A percentile compares a stretch with the other conserved stretches of the same genome.
Evolutionary conservation across 2,113 vertebrate genomes (phyloP).

Genomic region (Albula goreensis): DNA sequence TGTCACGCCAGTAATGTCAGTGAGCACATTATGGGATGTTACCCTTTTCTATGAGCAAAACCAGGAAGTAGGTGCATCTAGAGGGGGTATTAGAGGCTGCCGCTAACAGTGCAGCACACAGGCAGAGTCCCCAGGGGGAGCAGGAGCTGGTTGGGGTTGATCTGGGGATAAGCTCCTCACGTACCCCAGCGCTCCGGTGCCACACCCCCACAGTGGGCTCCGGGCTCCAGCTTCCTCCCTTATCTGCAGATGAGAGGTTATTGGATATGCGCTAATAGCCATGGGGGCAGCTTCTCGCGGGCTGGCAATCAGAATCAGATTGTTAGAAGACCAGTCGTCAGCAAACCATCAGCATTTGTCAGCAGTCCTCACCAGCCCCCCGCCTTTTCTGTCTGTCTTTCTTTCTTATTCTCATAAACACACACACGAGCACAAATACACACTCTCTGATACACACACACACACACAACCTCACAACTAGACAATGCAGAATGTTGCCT

Average conservation of each 20-base stretch:
- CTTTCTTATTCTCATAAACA: background rate
- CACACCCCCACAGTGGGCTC: background rate
- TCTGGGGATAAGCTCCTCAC: background rate
- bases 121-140: conserved; percentile 27
- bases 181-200: conserved; percentile 38
- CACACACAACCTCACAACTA: too few relatives aligned
- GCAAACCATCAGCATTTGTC: conserved; percentile 58
- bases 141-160: conserved; percentile 1
- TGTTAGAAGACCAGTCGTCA: conserved; percentile 61
- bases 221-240: too few relatives aligned
- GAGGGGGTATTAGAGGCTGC: too few relatives aligned
- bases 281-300: background rate
- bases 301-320: background rate
- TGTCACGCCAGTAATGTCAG: too few relatives aligned
- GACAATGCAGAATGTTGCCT: too few relatives aligned
- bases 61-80: too few relatives aligned
- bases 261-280: conserved; percentile 46
- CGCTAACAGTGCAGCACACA: too few relatives aligned
- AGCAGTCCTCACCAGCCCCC: conserved; percentile 48
- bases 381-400: background rate
- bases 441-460: conserved; percentile 16
- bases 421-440: background rate
- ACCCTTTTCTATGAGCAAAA: too few relatives aligned
- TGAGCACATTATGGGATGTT: too few relatives aligned
- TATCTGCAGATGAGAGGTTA: conserved; percentile 57